Base-by-base conservation (phyloP, 2,113 vertebrate genomes). In the Clinocottus analis region DNA sequence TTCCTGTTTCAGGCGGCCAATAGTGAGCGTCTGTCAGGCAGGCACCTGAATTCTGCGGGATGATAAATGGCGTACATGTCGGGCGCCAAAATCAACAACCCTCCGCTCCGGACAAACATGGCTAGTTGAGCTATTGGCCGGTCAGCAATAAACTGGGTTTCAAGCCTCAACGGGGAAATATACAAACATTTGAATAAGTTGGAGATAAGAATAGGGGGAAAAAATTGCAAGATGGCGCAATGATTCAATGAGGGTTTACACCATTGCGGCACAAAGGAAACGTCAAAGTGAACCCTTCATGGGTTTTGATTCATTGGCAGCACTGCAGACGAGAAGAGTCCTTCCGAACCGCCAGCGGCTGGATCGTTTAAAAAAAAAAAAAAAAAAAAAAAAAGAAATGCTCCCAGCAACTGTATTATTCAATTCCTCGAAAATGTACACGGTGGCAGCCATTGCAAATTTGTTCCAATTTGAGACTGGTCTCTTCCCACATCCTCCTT, bases 1-100 rank as follows among this genome's bases (percentile, higher is more conserved):
- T 91, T 92, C 91, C 91, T 92, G 89, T 89, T 89, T 86, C 37
- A 11, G 84, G 87, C 78, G 75, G 88, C 88, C 86, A 88, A 89
- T 91, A 73, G 91, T 72, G 76, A 79, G 83, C 29, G 58, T 79
- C 81, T 90, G 87, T 87, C 86, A 86, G 70, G 58, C 83, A 55
- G 60, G 68, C 91, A 92, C 86, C 91, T 91, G 82, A 92, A 91
- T 85, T 83, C 86, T 80, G 79, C 11, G 16, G 83, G 86, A 88
- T 93, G 92, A 94, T 93, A 78, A 90, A 93, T 90, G 90, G 80
- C 51, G 64, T 29, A 64, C 45, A 2, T 12, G 29, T 41, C 72
- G 0, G 10, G 35, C 62, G 91, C 90, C 89, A 93, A 90, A 77
- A 87, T 82, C 86, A 91, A 92, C 89, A 76, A 88, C 67, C 62